Percentiles rank a stretch among this genome's conserved stretches.
Evolutionary conservation across 2,888 invertebrate genomes (phyloP).

Genomic region (Drosophila sordidapex): DNA sequence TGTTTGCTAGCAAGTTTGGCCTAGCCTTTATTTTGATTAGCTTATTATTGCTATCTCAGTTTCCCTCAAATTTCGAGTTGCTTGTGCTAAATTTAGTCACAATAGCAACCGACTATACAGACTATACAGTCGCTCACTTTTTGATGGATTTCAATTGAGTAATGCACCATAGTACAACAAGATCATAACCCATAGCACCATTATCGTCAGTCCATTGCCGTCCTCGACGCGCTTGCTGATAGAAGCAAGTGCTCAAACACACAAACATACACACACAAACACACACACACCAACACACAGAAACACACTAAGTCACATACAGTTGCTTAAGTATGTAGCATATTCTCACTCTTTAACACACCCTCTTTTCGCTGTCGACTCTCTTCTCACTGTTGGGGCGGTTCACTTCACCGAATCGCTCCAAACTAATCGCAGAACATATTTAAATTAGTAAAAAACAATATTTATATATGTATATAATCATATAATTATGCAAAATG

Average conservation of each 20-base stretch:
- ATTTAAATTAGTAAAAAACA: not conserved
- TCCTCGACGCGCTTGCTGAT: constrained; percentile 24
- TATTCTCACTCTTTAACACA: not conserved
- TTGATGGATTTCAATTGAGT: constrained; percentile 23
- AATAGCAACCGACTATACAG: constrained; percentile 13
- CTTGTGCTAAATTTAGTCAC: constrained; percentile 49
- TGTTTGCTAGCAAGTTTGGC: constrained; percentile 1
- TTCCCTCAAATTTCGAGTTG: constrained; percentile 7
- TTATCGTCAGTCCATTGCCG: constrained; percentile 34
- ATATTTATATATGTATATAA: not conserved
- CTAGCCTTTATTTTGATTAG: constrained; percentile 5
- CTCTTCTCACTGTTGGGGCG: not conserved
- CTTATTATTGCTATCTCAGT: constrained; percentile 18
- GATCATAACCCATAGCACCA: constrained; percentile 34
- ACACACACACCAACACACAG: not conserved
- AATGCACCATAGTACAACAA: constrained; percentile 16
- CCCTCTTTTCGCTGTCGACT: not conserved
- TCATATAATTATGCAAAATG: not conserved
- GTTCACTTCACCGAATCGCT: not conserved
- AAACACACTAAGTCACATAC: not conserved
- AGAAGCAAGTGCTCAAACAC: constrained; percentile 3
- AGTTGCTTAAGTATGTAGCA: not conserved
- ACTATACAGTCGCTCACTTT: constrained; percentile 2
- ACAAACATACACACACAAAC: not conserved
- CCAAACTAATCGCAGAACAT: not conserved